A percentile compares a stretch with the other conserved stretches of the same genome.
These are phyloP conservation scores for Lasioglossum malachurum DNA, from an alignment of 2,888 invertebrate species.

Conservation along the genomic window DNA sequence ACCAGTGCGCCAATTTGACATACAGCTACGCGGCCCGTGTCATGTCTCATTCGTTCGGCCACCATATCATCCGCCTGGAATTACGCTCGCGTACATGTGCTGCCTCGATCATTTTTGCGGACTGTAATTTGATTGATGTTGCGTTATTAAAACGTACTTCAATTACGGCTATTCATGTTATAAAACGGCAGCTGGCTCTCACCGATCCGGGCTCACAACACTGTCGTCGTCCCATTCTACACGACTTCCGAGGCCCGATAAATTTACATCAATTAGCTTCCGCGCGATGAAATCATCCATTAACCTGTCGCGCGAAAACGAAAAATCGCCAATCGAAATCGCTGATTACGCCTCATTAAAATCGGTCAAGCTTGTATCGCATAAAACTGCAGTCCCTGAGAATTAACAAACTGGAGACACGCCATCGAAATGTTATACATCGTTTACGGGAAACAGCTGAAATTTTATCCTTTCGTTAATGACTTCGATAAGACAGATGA, in stretches of 20 bases:
- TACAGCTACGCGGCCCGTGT: slow-evolving; percentile 37
- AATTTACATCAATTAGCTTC: neutral
- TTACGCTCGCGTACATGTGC: slow-evolving; percentile 19
- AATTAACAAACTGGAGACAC: neutral
- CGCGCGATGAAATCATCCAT: neutral
- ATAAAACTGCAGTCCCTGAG: neutral
- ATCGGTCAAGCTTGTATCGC: neutral
- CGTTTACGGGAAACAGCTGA: neutral
- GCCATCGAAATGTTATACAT: neutral
- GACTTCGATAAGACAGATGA: neutral
- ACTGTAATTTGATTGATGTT: slow-evolving; percentile 23
- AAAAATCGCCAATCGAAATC: neutral
- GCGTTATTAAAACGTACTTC: slow-evolving; percentile 30
- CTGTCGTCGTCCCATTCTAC: neutral
- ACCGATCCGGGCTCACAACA: neutral
- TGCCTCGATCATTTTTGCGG: slow-evolving; percentile 23
- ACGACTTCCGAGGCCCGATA: neutral
- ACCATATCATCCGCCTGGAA: slow-evolving; percentile 37
- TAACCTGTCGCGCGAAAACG: neutral
- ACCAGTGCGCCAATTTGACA: slow-evolving; percentile 72
- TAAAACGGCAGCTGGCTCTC: neutral
- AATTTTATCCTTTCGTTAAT: neutral
- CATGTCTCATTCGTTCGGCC: slow-evolving; percentile 41
- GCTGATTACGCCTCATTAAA: neutral
- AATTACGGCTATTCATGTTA: slow-evolving; percentile 2